Conservation (phyloP, 2,888 invertebrate species). For the Nymphalis polychloros region DNA sequence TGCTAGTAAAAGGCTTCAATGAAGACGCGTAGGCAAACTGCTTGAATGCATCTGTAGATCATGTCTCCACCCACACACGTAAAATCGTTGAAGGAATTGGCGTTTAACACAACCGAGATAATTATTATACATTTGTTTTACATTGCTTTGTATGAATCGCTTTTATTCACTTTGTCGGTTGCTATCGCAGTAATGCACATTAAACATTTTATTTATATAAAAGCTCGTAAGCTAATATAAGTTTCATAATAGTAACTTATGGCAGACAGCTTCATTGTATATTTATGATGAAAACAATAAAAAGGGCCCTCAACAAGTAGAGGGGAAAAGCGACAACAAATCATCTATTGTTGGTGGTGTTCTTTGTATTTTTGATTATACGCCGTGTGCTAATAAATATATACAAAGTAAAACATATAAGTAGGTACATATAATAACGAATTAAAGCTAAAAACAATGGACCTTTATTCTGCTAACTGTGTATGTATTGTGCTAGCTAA, state of each 20-base stretch:
- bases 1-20: slow-evolving; percentile 23
- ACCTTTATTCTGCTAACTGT: not conserved
- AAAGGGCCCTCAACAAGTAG: slow-evolving; percentile 23
- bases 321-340: slow-evolving; percentile 28
- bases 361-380: slow-evolving; percentile 21
- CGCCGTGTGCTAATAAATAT: not conserved
- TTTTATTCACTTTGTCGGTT: not conserved
- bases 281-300: slow-evolving; percentile 26
- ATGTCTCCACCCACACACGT: slow-evolving; percentile 14
- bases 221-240: not conserved
- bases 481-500: no score
- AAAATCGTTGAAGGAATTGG: not conserved
- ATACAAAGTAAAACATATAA: not conserved
- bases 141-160: slow-evolving; percentile 2
- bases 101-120: not conserved
- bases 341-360: slow-evolving; percentile 28
- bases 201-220: not conserved
- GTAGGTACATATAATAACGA: not conserved
- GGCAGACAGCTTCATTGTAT: slow-evolving; percentile 21
- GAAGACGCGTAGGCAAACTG: slow-evolving; percentile 35
- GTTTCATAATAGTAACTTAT: slow-evolving; percentile 16
- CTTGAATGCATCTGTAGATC: slow-evolving; percentile 15
- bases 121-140: not conserved
- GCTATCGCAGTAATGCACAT: slow-evolving; percentile 2
- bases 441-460: not conserved